Conservation (phyloP, 2,888 invertebrate genomes). For the Scrobipalpa costella region DNA sequence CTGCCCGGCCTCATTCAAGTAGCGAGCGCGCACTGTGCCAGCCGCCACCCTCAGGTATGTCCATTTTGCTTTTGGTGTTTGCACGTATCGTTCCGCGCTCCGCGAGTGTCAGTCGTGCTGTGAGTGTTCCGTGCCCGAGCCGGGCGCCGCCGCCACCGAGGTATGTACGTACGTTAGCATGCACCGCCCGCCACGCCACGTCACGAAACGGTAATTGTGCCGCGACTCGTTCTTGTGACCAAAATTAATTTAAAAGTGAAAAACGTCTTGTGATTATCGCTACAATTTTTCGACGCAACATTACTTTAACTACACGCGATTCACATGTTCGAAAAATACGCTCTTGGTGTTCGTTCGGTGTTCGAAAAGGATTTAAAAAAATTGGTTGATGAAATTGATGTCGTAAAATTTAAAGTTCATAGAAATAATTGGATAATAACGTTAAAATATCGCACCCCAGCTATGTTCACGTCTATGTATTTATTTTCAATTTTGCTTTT, state of each 20-base stretch:
- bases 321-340: background rate
- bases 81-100: conserved; percentile 67
- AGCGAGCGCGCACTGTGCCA: conserved; percentile 76
- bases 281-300: conserved; percentile 20
- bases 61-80: conserved; percentile 79
- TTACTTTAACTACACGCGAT: background rate
- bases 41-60: conserved; percentile 80
- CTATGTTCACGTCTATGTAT: conserved; percentile 18
- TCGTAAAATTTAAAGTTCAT: background rate
- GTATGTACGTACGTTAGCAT: conserved; percentile 39
- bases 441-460: conserved; percentile 13
- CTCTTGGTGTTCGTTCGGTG: conserved; percentile 17
- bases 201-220: conserved; percentile 31
- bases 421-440: background rate
- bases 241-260: conserved; percentile 39
- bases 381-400: background rate
- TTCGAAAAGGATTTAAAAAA: conserved; percentile 2
- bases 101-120: conserved; percentile 75
- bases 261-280: conserved; percentile 31
- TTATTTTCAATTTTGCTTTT: conserved; percentile 10
- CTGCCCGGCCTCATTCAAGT: conserved; percentile 79
- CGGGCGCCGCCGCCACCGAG: conserved; percentile 35
- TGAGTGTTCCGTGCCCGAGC: conserved; percentile 58
- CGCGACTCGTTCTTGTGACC: conserved; percentile 39
- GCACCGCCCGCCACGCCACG: conserved; percentile 34